A percentile compares a stretch with the other conserved stretches of the same genome.
phyloP scores from a whole-genome alignment of 2,113 vertebrate genomes.

The Hipposideros armiger region DNA sequence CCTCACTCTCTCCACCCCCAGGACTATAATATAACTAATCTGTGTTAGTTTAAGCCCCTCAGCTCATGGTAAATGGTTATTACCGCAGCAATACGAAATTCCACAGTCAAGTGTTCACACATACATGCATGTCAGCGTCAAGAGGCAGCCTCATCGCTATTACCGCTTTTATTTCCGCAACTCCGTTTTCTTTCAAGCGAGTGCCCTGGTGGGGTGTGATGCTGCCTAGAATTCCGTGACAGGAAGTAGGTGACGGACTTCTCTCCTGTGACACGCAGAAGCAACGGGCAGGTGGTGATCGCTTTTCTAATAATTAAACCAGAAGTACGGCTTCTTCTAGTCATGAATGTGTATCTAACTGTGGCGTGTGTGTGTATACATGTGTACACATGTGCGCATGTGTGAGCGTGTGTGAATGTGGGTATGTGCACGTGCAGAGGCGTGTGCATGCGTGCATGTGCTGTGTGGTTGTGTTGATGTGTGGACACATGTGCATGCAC shows the following conservation, averaged over 20 bases:
- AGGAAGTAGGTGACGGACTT: background rate
- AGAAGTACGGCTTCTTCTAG: no score
- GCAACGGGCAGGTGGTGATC: rapidly evolving
- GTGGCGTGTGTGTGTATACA: background rate
- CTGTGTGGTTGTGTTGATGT: background rate
- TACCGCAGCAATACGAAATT: rapidly evolving
- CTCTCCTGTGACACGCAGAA: background rate
- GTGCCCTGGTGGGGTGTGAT: background rate
- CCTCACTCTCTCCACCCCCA: no score
- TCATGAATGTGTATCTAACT: no score
- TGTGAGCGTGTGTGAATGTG: no score
- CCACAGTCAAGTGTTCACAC: no score
- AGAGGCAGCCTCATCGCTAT: background rate
- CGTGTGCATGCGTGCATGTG: background rate
- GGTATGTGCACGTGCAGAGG: background rate
- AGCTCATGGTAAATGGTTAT: background rate
- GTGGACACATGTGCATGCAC: no score
- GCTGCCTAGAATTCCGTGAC: rapidly evolving
- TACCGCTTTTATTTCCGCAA: rapidly evolving
- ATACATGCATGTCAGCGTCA: background rate
- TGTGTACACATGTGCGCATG: no score
- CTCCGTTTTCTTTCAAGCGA: background rate
- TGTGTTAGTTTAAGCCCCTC: no score
- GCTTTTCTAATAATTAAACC: rapidly evolving
- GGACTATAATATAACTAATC: rapidly evolving